These are phyloP conservation scores for Bufo bufo DNA, from an alignment of 2,113 vertebrate species.

Conservation along the genomic window DNA sequence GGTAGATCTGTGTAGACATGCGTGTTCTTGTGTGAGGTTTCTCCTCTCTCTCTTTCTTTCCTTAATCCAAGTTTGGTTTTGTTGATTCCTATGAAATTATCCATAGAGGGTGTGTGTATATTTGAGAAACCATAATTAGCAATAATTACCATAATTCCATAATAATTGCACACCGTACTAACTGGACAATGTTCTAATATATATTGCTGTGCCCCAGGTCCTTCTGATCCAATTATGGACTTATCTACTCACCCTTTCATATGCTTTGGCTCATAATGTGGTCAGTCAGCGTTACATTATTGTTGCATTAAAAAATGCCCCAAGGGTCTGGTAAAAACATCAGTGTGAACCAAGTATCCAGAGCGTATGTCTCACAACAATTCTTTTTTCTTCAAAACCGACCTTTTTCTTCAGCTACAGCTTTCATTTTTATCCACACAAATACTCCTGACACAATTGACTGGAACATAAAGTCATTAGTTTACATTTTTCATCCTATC, in stretches of 20 bases:
- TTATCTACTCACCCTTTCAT: not conserved
- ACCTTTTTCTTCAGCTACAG: not conserved
- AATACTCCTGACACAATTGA: slow-evolving; percentile 24
- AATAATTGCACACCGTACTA: not conserved
- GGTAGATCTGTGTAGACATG: not conserved
- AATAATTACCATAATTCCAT: too few species aligned
- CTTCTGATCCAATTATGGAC: too few species aligned
- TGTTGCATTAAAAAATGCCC: not conserved
- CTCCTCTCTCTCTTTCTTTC: not conserved
- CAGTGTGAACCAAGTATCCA: not conserved
- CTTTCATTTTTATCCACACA: slow-evolving; percentile 10
- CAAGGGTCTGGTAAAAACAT: not conserved
- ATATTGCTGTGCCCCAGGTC: not conserved
- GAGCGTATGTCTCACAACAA: not conserved
- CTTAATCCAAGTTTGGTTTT: not conserved
- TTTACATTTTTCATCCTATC: slow-evolving; percentile 46
- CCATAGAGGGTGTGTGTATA: too few species aligned
- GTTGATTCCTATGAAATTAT: not conserved
- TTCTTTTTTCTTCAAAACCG: not conserved
- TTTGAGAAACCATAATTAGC: too few species aligned
- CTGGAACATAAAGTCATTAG: slow-evolving; percentile 45
- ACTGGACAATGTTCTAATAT: not conserved
- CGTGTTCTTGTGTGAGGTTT: not conserved
- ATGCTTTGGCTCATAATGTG: not conserved
- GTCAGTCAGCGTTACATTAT: not conserved